These are phyloP conservation scores for Turritopsis rubra DNA, from an alignment of 30 jellyfish, hydroid and myxozoan genomes.

Conservation along the genomic window DNA sequence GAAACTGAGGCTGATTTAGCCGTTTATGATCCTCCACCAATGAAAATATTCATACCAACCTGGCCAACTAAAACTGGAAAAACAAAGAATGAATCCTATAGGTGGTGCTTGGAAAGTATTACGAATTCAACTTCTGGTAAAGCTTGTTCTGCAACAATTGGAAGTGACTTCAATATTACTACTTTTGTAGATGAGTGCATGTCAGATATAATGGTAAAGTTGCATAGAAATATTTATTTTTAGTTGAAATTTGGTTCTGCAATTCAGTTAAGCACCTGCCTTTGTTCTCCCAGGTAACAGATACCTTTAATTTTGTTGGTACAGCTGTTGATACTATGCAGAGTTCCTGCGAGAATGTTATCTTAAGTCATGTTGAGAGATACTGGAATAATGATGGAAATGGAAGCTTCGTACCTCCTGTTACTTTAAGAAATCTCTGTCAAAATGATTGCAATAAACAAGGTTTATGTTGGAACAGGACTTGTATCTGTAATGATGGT, in stretches of 20 bases:
- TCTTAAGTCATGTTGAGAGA: slow-evolving; percentile 29
- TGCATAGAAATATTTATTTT: background rate
- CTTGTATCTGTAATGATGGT: slow-evolving; percentile 52
- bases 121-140: slow-evolving; percentile 43
- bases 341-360: slow-evolving; percentile 44
- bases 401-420: slow-evolving; percentile 65
- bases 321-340: slow-evolving; percentile 52
- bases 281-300: background rate
- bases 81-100: slow-evolving; percentile 27
- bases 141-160: slow-evolving; percentile 16
- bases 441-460: slow-evolving; percentile 64
- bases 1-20: slow-evolving; percentile 25
- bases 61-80: slow-evolving; percentile 52
- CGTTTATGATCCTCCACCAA: slow-evolving; percentile 29
- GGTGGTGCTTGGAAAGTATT: slow-evolving; percentile 10
- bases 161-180: slow-evolving; percentile 21
- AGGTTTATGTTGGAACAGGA: slow-evolving; percentile 65
- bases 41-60: slow-evolving; percentile 4
- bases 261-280: too few relatives aligned
- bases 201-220: slow-evolving; percentile 45
- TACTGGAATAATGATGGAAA: slow-evolving; percentile 47
- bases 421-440: slow-evolving; percentile 42
- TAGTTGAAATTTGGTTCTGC: too few relatives aligned
- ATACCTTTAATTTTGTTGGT: background rate
- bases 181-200: slow-evolving; percentile 40